These are phyloP conservation scores for Pomacea maculata DNA, from an alignment of 1,140 invertebrate species.

Conservation along the genomic window DNA sequence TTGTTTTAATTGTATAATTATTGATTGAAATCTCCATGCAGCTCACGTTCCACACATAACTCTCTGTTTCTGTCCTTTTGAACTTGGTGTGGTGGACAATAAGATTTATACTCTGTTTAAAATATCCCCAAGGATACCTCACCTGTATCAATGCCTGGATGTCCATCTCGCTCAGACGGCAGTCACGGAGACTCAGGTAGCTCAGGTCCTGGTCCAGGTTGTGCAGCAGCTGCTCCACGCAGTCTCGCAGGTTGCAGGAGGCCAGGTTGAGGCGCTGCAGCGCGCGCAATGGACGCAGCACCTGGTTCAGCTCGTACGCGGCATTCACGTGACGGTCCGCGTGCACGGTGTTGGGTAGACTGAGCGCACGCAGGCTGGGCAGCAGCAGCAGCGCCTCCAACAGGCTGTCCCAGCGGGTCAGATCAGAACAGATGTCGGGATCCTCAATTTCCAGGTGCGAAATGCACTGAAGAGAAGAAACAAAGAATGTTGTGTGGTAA, in stretches of 20 bases:
- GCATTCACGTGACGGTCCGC: conserved; percentile 33
- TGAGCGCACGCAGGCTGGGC: conserved; percentile 44
- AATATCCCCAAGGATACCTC: neutral
- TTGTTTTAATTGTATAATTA: no score
- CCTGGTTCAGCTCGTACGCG: conserved; percentile 31
- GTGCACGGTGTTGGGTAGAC: conserved; percentile 54
- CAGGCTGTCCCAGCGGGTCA: conserved; percentile 31
- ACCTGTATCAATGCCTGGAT: conserved; percentile 37
- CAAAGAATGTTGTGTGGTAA: neutral
- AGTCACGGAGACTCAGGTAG: conserved; percentile 54
- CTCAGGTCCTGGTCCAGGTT: conserved; percentile 30
- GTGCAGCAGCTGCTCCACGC: conserved; percentile 33
- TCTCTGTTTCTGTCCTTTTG: no score
- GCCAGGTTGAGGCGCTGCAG: conserved; percentile 45
- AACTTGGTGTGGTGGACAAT: no score
- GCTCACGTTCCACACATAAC: no score
- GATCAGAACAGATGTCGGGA: conserved; percentile 39
- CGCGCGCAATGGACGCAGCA: conserved; percentile 33
- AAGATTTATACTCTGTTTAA: no score
- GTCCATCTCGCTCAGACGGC: conserved; percentile 47
- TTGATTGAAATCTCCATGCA: no score
- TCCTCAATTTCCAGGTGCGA: conserved; percentile 55
- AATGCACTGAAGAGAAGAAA: conserved; percentile 41
- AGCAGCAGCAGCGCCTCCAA: conserved; percentile 43
- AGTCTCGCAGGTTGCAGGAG: conserved; percentile 48